Conservation (phyloP, 2,113 vertebrate genomes). For the Condylura cristata region DNA sequence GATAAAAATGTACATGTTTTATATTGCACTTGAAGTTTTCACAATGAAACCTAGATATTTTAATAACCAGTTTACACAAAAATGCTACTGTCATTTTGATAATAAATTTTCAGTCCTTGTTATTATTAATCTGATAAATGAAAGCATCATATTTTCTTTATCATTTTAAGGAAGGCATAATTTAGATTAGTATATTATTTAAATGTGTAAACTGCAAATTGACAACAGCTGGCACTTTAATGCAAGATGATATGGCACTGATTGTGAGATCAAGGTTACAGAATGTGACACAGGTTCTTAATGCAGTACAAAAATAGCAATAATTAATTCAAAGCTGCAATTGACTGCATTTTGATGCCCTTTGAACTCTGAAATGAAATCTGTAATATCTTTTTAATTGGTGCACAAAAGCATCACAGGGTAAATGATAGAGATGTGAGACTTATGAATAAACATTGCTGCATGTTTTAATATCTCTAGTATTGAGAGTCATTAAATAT, state of each 20-base stretch:
- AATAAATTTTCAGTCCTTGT: conserved; percentile 22
- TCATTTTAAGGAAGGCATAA: conserved; percentile 57
- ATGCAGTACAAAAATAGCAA: conserved; percentile 64
- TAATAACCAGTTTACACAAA: conserved; percentile 56
- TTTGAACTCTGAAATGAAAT: conserved; percentile 73
- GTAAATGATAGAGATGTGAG: background rate
- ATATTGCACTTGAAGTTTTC: conserved; percentile 6
- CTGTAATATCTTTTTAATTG: conserved; percentile 51
- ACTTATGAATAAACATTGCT: background rate
- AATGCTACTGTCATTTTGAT: conserved; percentile 45
- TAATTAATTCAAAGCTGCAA: conserved; percentile 61
- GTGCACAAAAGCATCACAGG: background rate
- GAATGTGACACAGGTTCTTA: conserved; percentile 56
- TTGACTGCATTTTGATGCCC: conserved; percentile 27
- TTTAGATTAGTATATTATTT: conserved; percentile 70
- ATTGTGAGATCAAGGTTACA: conserved; percentile 70
- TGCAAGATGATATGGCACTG: conserved; percentile 39
- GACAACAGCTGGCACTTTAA: conserved; percentile 64
- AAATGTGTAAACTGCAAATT: conserved; percentile 74
- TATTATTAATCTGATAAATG: conserved; percentile 30
- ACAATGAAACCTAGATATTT: background rate
- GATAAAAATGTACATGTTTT: conserved; percentile 41
- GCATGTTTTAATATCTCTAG: background rate
- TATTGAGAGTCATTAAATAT: background rate
- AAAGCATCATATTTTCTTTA: conserved; percentile 51